Evolutionary conservation across 2,113 vertebrate genomes (phyloP).

Genomic region (Ciconia stormi): DNA sequence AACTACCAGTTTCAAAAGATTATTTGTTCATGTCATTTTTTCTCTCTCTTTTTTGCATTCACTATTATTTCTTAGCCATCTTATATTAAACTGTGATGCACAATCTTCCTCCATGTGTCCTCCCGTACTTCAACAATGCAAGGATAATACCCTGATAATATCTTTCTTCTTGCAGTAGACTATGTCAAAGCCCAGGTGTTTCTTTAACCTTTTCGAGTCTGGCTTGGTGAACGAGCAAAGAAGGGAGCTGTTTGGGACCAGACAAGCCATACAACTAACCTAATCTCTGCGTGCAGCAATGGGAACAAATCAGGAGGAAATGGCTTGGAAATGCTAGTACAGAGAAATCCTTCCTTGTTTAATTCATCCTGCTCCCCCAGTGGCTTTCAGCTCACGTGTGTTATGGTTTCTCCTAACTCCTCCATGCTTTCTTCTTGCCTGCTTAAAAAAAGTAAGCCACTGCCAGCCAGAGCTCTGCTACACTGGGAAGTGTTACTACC

Average conservation of each 20-base stretch:
- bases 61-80: background rate
- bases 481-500: background rate
- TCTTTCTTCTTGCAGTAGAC: background rate
- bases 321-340: background rate
- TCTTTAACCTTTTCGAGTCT: background rate
- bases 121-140: background rate
- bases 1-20: constrained; percentile 56
- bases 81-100: background rate
- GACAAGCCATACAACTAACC: background rate
- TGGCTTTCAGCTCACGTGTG: background rate
- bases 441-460: background rate
- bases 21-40: background rate
- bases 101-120: background rate
- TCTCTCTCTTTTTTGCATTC: background rate
- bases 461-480: background rate
- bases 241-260: background rate
- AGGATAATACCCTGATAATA: background rate
- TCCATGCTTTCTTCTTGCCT: background rate
- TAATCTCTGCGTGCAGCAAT: background rate
- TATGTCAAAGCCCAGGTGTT: background rate
- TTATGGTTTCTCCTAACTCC: background rate
- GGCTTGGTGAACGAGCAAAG: background rate
- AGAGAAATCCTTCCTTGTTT: background rate
- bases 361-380: background rate
- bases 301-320: background rate